Conservation (phyloP, 2,888 invertebrate genomes). For the Hyppa rectilinea region DNA sequence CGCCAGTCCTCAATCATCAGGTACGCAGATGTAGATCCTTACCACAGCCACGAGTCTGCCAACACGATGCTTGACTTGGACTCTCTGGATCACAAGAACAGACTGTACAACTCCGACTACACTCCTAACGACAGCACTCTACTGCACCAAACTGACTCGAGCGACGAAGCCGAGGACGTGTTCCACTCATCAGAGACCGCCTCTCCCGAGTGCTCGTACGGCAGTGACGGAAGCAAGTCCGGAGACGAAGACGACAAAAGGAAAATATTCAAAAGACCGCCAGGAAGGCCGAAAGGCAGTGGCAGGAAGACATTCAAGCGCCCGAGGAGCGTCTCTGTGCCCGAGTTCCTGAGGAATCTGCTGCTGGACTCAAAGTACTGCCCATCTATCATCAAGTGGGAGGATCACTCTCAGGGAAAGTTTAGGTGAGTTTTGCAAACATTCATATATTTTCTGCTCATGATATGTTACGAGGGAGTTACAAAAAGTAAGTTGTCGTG, state of each 20-base stretch:
- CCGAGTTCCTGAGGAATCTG: conserved; percentile 96
- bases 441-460: conserved; percentile 46
- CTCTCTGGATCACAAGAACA: conserved; percentile 80
- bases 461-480: conserved; percentile 30
- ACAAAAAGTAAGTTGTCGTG: conserved; percentile 76
- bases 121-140: conserved; percentile 80
- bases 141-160: conserved; percentile 80
- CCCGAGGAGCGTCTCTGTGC: conserved; percentile 91
- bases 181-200: conserved; percentile 83
- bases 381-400: conserved; percentile 96
- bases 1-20: conserved; percentile 80
- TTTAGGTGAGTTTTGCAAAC: conserved; percentile 90
- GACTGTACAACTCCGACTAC: conserved; percentile 80
- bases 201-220: conserved; percentile 84
- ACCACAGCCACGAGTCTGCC: conserved; percentile 77
- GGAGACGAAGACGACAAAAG: conserved; percentile 87
- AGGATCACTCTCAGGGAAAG: conserved; percentile 95
- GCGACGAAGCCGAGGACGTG: conserved; percentile 85
- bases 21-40: conserved; percentile 81
- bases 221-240: conserved; percentile 86
- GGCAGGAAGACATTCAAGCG: conserved; percentile 86
- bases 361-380: conserved; percentile 94
- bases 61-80: conserved; percentile 85
- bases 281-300: conserved; percentile 90
- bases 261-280: conserved; percentile 87